phyloP scores from a whole-genome alignment of 2,888 invertebrate species.

The Autographa gamma region DNA sequence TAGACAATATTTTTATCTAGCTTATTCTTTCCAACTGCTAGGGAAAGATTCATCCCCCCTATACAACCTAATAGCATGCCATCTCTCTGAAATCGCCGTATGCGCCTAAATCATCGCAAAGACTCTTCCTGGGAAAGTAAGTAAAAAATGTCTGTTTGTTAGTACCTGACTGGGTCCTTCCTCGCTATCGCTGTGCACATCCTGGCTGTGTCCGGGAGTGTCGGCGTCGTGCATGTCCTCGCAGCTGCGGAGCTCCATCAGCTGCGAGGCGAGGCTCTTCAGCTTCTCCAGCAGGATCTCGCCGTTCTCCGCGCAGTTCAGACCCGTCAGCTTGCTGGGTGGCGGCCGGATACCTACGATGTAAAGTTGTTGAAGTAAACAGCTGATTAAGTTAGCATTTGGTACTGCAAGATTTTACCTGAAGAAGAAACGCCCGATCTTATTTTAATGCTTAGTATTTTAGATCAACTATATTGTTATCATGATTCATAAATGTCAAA shows the following conservation, averaged over 20 bases:
- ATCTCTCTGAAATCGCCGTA: too few species aligned
- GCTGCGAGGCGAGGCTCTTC: constrained; percentile 78
- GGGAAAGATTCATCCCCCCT: too few species aligned
- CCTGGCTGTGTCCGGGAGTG: constrained; percentile 61
- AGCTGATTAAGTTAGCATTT: not conserved
- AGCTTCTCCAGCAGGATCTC: constrained; percentile 81
- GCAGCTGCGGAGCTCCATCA: constrained; percentile 64
- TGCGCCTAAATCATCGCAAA: too few species aligned
- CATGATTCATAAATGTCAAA: not conserved
- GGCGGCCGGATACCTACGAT: constrained; percentile 75
- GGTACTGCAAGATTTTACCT: too few species aligned
- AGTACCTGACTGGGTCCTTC: constrained; percentile 74
- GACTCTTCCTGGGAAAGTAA: too few species aligned
- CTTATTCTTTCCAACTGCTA: too few species aligned
- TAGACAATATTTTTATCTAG: too few species aligned
- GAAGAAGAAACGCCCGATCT: too few species aligned
- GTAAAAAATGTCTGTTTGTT: too few species aligned
- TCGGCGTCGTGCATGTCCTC: constrained; percentile 41
- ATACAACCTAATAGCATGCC: too few species aligned
- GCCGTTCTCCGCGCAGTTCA: constrained; percentile 78
- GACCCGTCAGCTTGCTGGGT: constrained; percentile 77
- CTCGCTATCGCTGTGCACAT: constrained; percentile 58
- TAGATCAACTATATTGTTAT: not conserved
- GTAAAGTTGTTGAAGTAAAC: not conserved
- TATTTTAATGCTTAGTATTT: too few species aligned